Evolutionary conservation across 2,113 vertebrate genomes (phyloP).

Genomic region (Tylochromis polylepis): DNA sequence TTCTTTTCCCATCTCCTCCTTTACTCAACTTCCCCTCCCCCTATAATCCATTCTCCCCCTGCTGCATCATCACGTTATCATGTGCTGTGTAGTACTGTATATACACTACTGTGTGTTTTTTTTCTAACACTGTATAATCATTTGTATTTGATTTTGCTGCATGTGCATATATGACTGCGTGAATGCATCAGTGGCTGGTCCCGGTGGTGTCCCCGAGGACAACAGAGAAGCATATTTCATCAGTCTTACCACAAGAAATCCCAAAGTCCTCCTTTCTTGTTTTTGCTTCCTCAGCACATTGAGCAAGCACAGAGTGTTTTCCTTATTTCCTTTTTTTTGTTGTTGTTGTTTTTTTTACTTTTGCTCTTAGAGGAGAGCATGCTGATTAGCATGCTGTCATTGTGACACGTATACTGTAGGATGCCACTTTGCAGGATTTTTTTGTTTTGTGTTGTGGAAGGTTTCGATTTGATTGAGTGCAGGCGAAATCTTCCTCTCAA

Average conservation of each 20-base stretch:
- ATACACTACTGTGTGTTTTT: constrained; percentile 5
- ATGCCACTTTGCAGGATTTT: background rate
- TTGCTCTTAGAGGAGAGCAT: background rate
- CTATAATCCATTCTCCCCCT: constrained; percentile 35
- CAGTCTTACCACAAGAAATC: constrained; percentile 36
- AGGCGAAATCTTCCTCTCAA: background rate
- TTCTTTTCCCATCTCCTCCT: background rate
- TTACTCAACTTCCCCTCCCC: background rate
- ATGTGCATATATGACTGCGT: constrained; percentile 40
- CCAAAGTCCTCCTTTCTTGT: constrained; percentile 13
- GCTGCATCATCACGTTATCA: constrained; percentile 10
- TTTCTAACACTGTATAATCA: constrained; percentile 15
- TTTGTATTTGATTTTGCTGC: constrained; percentile 54
- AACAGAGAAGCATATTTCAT: constrained; percentile 52
- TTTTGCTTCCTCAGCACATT: constrained; percentile 57
- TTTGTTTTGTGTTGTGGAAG: fast-evolving
- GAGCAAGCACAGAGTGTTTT: background rate
- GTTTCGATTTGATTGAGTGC: background rate
- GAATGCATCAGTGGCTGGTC: constrained; percentile 23
- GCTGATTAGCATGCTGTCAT: background rate
- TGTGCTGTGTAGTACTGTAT: background rate
- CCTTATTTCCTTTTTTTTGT: background rate
- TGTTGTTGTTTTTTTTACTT: background rate
- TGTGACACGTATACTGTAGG: background rate
- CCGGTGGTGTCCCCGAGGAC: constrained; percentile 23